These are phyloP conservation scores for Threskiornis aethiopicus DNA, from an alignment of 2,797 vertebrate genomes.

Conservation along the genomic window DNA sequence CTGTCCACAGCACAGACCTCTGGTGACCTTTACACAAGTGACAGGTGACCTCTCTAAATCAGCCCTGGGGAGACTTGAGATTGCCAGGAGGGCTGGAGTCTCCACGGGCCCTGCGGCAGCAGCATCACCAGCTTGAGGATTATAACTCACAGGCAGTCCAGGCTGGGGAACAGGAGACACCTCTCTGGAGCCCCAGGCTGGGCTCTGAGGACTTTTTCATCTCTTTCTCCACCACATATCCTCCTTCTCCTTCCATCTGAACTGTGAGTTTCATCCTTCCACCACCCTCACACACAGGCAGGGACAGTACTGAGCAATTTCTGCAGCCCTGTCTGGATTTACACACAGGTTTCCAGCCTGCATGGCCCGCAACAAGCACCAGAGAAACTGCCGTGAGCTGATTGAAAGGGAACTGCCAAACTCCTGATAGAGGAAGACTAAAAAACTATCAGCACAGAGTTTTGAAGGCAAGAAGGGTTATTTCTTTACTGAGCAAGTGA, in stretches of 20 bases:
- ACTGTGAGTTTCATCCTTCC: not conserved
- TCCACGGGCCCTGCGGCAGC: rapidly evolving
- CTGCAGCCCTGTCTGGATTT: not conserved
- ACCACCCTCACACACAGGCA: not conserved
- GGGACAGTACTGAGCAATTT: not conserved
- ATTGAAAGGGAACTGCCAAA: not conserved
- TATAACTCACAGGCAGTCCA: not conserved
- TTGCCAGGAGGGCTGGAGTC: not conserved
- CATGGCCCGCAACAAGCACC: not conserved
- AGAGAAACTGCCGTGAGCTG: not conserved
- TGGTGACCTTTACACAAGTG: slow-evolving; percentile 24
- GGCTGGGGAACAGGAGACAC: not conserved
- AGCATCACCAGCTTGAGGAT: not conserved
- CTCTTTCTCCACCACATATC: not conserved
- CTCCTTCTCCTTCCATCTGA: not conserved
- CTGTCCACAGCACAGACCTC: slow-evolving; percentile 24
- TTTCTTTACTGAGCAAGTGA: not conserved
- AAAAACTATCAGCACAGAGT: not conserved
- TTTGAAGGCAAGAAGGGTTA: not conserved
- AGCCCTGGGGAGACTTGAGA: not conserved
- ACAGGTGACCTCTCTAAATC: slow-evolving; percentile 55
- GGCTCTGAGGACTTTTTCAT: not conserved
- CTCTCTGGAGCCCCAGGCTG: not conserved
- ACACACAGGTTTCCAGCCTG: not conserved
- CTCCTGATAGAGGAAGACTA: not conserved